These are phyloP conservation scores for Proteles cristata DNA, from an alignment of 2,113 vertebrate species.

Conservation along the genomic window DNA sequence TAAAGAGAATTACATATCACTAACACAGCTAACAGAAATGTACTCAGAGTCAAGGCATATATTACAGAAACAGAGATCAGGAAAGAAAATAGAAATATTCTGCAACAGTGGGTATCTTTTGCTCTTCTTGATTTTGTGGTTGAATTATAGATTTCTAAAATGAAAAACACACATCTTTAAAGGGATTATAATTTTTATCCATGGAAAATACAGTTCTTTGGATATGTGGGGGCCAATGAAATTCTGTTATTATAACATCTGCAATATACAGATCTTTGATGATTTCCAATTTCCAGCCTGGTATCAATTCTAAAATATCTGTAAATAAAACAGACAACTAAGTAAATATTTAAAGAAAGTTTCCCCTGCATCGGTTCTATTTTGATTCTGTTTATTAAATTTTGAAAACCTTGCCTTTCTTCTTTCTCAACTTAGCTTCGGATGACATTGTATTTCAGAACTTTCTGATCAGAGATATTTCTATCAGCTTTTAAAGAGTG, in stretches of 20 bases:
- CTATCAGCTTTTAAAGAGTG: not conserved
- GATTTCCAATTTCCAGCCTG: not conserved
- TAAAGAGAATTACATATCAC: not conserved
- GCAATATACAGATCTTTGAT: not conserved
- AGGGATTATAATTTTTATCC: not conserved
- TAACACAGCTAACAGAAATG: not conserved
- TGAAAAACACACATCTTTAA: not conserved
- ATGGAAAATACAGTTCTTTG: not conserved
- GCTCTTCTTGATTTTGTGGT: not conserved
- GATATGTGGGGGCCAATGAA: not conserved
- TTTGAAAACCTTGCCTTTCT: not conserved
- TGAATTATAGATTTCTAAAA: slow-evolving; percentile 5
- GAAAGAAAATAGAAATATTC: not conserved
- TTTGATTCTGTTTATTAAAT: not conserved
- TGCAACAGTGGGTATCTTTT: not conserved
- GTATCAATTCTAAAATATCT: not conserved
- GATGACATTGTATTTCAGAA: not conserved
- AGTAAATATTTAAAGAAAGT: not conserved
- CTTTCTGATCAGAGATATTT: not conserved
- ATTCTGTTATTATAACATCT: not conserved
- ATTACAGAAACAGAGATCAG: not conserved
- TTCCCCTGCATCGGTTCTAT: not conserved
- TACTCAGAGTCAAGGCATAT: not conserved
- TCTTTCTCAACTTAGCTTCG: not conserved
- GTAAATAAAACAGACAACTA: not conserved